Evolutionary conservation across 1,140 invertebrate genomes (phyloP), one percentile per base, ranked within the genome.

Genomic region (Cydia pomonella): DNA sequence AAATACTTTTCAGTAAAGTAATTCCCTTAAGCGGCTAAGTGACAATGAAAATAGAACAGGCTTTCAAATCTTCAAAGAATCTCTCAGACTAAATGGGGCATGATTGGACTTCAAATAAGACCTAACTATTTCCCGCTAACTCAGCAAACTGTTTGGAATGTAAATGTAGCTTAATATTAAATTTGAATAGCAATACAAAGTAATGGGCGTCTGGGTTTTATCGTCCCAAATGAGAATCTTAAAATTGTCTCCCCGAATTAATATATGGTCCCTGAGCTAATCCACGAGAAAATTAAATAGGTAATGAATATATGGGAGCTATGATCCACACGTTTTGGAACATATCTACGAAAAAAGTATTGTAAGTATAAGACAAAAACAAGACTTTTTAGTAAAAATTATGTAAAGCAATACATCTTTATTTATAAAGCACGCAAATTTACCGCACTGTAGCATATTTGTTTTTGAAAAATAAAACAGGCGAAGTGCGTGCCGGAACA

Each of bases 91-190:
- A 23, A 59, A 59, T 59, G 6, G n/a, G 2, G 4, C 50, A 18
- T 21, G 23, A 59, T 23, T 59, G 53, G 53, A 21, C 18, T 23
- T 21, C 53, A 59, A 59, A 59, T 59, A 59, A 59, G 53, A 21
- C 53, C 53, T 59, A 10, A 21, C 53, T 59, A 59, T 59, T 59
- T 59, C 18, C 53, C 21, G 53, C 53, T 23, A 23, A 59, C 53
- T 59, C n/a, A 1, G 53, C 18, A 59, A 23, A 59, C 53, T 59
- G 21, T 23, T 59, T 59, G 23, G 16, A 59, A 59, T 59, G 53
- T 59, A 59, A 59, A 59, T 59, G 18, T 59, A 23, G 21, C 53
- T 23, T 59, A 59, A 23, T 53, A 53, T 59, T 23, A 23, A 21
- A 59, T 23, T 59, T 59, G 18, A 59, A 23, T 9, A 59, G 21